Base-by-base conservation (phyloP, 1,140 invertebrate species). In the Drosophila virilis region DNA sequence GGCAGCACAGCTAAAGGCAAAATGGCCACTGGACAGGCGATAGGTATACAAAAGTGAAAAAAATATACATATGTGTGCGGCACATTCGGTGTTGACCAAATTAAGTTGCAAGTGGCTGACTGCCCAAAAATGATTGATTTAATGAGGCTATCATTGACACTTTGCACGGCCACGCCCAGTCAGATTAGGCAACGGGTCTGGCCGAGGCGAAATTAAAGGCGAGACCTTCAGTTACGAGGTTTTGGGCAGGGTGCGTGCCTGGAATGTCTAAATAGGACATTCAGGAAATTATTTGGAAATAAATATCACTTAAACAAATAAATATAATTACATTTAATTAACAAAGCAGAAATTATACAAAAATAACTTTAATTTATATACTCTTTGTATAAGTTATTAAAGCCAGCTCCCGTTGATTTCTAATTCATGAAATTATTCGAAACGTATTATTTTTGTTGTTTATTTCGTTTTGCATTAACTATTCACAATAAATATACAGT, bases 121-220 rank as follows among this genome's bases (percentile, higher is more conserved):
- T 78, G 75, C 45, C 80, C 80, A 65, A 75, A 80, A 83, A 83
- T 79, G 80, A 83, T 82, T 82, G 80, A 82, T 82, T 83, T 82
- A 78, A 82, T 83, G 80, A 78, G 64, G 71, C 75, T 83, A 72
- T 78, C 80, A 83, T 76, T 82, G 75, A 81, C 79, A 77, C 78
- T 69, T 64, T 61, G 65, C 40, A 60, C 43, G 46, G 35, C 58
- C 70, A 54, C 75, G 58, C 66, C 66, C 59, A 42, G 12, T 2
- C 45, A 38, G 54, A 74, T 69, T 69, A 33, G 64, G 57, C 12
- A n/a, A n/a, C 10, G 8, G 40, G 0, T 40, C 28, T 13, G 33
- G 64, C 40, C 45, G n/a, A 13, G n/a, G 40, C 33, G 33, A 42
- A 67, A 28, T 37, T n/a, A 40, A 50, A 68, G 55, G 65, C 22